Evolutionary conservation across 2,797 vertebrate species (phyloP).

Genomic region (Hippocampus kuda): DNA sequence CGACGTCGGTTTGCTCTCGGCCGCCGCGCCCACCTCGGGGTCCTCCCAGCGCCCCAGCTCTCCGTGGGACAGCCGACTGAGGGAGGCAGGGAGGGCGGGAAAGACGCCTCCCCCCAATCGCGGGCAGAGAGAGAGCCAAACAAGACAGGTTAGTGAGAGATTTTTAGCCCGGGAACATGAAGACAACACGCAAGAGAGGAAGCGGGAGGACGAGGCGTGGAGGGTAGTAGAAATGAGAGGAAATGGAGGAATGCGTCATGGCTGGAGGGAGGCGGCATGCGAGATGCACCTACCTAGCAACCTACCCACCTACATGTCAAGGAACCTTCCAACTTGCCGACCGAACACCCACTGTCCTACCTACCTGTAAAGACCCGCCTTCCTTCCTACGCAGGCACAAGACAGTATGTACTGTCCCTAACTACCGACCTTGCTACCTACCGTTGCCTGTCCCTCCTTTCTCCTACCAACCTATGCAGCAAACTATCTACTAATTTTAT

Average conservation of each 20-base stretch:
- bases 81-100: not conserved
- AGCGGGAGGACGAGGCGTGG: not conserved
- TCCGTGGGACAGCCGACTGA: constrained; percentile 91
- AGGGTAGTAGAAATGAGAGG: not conserved
- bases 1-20: constrained; percentile 95
- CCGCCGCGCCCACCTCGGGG: constrained; percentile 86
- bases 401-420: too few relatives aligned
- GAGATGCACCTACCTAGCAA: not conserved
- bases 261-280: not conserved
- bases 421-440: too few relatives aligned
- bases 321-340: too few relatives aligned
- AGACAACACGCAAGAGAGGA: not conserved
- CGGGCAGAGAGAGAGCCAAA: constrained; percentile 7
- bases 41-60: constrained; percentile 88
- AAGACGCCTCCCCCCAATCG: not conserved
- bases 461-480: too few relatives aligned
- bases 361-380: too few relatives aligned
- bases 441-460: too few relatives aligned
- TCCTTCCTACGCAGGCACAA: too few relatives aligned
- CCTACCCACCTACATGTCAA: not conserved
- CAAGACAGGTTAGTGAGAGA: constrained; percentile 1
- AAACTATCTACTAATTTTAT: too few relatives aligned
- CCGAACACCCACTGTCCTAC: too few relatives aligned
- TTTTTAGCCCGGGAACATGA: not conserved
- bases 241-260: not conserved